Evolutionary conservation across 2,888 invertebrate species (phyloP).

Genomic region (Iphiclides podalirius): DNA sequence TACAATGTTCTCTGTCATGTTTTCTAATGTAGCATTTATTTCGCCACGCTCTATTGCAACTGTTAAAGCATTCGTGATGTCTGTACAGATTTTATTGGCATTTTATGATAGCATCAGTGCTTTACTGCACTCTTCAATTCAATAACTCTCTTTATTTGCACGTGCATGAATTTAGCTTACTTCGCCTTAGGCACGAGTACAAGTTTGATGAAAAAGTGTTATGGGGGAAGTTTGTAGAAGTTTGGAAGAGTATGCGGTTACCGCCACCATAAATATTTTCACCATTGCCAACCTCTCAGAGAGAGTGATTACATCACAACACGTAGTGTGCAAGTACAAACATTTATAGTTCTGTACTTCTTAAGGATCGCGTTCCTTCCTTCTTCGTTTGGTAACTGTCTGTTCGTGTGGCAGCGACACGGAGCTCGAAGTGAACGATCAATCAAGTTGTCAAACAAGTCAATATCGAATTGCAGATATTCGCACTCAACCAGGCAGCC

Average conservation of each 20-base stretch:
- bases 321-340: too few species aligned
- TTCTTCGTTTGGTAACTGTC: too few species aligned
- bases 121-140: not conserved
- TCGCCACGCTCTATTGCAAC: not conserved
- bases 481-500: slow-evolving; percentile 80
- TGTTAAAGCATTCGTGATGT: not conserved
- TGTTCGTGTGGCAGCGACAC: too few species aligned
- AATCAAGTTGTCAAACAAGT: too few species aligned
- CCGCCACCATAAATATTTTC: not conserved
- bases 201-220: too few species aligned
- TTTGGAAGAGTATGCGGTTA: too few species aligned
- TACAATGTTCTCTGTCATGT: not conserved
- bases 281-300: too few species aligned
- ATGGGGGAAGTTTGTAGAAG: too few species aligned
- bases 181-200: not conserved
- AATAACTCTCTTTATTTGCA: not conserved
- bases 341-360: too few species aligned
- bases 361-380: too few species aligned
- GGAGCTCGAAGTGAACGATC: not conserved
- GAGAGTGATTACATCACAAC: too few species aligned
- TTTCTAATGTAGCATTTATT: not conserved
- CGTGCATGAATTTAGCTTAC: not conserved
- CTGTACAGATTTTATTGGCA: not conserved
- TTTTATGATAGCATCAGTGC: not conserved
- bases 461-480: slow-evolving; percentile 82